Evolutionary conservation across 92 coral and sea anemone genomes (phyloP).

Genomic region (Umimayanthus kanabou): DNA sequence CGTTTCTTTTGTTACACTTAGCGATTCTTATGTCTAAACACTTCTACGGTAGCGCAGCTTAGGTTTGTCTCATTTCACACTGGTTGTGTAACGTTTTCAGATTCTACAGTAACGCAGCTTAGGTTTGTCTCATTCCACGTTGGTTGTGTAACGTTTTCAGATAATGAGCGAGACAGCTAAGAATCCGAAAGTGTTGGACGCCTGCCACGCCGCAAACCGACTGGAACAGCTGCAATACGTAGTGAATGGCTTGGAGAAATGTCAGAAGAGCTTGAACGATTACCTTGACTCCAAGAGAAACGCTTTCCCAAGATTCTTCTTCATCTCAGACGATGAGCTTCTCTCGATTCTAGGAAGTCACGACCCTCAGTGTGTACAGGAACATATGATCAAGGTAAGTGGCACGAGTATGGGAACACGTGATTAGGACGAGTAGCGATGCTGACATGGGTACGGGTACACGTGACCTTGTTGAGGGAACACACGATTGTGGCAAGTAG

Average conservation of each 20-base stretch:
- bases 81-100: too few species aligned
- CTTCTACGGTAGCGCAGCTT: background rate
- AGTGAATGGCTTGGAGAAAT: slow-evolving; percentile 95
- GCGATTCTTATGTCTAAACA: background rate
- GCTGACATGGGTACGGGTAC: too few species aligned
- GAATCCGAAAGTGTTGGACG: slow-evolving; percentile 94
- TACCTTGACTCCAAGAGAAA: slow-evolving; percentile 98
- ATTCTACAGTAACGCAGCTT: background rate
- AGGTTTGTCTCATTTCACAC: background rate
- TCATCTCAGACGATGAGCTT: slow-evolving; percentile 98
- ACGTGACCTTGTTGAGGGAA: too few species aligned
- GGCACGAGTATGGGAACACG: background rate
- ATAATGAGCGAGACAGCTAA: slow-evolving; percentile 96
- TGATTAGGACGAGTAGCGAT: background rate
- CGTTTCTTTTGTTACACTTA: background rate
- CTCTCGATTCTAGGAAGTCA: slow-evolving; percentile 98
- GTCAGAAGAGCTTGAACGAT: slow-evolving; percentile 98
- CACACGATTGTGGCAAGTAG: too few species aligned
- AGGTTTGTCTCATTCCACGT: background rate
- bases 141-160: slow-evolving; percentile 39
- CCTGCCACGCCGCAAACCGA: slow-evolving; percentile 95
- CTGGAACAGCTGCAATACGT: slow-evolving; percentile 93
- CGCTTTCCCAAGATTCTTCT: slow-evolving; percentile 99
- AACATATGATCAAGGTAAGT: slow-evolving; percentile 96
- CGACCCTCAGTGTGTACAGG: slow-evolving; percentile 97